Conservation (phyloP, 2,797 vertebrate genomes). For the Pangasius macronema region DNA sequence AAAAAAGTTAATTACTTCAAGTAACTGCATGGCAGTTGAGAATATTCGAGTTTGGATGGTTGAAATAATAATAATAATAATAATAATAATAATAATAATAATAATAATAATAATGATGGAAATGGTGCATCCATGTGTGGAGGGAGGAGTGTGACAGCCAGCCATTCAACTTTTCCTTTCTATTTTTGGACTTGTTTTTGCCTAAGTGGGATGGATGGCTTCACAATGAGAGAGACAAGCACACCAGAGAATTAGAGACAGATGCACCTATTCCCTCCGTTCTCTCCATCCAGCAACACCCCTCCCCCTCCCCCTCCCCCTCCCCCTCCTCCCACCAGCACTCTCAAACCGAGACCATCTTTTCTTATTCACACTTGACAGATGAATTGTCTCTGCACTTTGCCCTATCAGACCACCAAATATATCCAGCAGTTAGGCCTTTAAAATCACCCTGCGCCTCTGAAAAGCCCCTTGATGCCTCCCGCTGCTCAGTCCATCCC, state of each 20-base stretch:
- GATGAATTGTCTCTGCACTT: conserved; percentile 55
- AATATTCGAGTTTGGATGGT: background rate
- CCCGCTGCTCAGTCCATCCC: background rate
- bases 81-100: conserved; percentile 8
- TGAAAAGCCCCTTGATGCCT: conserved; percentile 29
- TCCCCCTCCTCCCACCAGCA: conserved; percentile 42
- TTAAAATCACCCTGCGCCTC: conserved; percentile 45
- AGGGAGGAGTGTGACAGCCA: background rate
- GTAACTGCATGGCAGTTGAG: background rate
- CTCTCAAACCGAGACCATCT: conserved; percentile 52
- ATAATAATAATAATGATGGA: background rate
- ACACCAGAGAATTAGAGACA: conserved; percentile 58
- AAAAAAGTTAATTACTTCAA: background rate
- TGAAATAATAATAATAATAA: background rate
- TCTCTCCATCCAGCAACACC: conserved; percentile 14
- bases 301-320: too few species aligned
- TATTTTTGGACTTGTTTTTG: conserved; percentile 65
- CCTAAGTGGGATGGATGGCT: conserved; percentile 73
- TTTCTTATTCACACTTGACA: conserved; percentile 52
- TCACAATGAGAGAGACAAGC: conserved; percentile 60
- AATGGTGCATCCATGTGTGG: background rate
- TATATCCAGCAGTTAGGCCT: conserved; percentile 52
- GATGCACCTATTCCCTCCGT: conserved; percentile 49
- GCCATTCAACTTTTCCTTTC: conserved; percentile 57
- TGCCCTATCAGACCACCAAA: conserved; percentile 47